Evolutionary conservation across 2,113 vertebrate genomes (phyloP).

Genomic region (Caloenas nicobarica): DNA sequence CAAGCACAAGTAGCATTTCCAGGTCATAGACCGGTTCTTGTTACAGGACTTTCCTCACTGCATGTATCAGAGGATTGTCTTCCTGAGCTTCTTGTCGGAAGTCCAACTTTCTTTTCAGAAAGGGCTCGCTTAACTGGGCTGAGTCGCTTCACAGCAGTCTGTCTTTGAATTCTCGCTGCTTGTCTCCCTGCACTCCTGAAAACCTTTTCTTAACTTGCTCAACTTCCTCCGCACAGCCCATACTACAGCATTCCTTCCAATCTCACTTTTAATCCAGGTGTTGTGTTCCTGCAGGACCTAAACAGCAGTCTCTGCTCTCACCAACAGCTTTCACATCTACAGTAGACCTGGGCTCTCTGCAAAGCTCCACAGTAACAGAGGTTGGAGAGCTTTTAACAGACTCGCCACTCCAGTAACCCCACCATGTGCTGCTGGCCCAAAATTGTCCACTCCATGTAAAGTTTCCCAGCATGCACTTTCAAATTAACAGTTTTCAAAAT

Average conservation of each 20-base stretch:
- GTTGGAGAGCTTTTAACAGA: neutral
- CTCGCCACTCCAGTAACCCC: neutral
- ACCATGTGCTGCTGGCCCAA: neutral
- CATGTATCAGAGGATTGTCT: neutral
- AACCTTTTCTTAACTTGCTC: neutral
- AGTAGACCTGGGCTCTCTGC: neutral
- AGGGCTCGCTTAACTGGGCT: neutral
- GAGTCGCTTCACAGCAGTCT: neutral
- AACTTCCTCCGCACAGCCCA: neutral
- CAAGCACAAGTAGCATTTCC: neutral
- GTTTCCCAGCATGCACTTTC: neutral
- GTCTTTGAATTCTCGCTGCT: neutral
- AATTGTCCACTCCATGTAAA: neutral
- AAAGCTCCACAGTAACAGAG: neutral
- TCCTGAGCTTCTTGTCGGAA: neutral
- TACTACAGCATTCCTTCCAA: neutral
- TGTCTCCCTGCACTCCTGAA: neutral
- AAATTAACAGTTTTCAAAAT: neutral
- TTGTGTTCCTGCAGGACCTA: neutral
- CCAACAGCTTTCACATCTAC: neutral
- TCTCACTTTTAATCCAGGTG: neutral
- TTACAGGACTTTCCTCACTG: neutral
- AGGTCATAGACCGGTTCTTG: neutral
- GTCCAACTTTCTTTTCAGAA: neutral
- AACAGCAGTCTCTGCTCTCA: neutral